Evolutionary conservation across 1,140 invertebrate genomes (phyloP).

Genomic region (Thereuonema tuberculata): DNA sequence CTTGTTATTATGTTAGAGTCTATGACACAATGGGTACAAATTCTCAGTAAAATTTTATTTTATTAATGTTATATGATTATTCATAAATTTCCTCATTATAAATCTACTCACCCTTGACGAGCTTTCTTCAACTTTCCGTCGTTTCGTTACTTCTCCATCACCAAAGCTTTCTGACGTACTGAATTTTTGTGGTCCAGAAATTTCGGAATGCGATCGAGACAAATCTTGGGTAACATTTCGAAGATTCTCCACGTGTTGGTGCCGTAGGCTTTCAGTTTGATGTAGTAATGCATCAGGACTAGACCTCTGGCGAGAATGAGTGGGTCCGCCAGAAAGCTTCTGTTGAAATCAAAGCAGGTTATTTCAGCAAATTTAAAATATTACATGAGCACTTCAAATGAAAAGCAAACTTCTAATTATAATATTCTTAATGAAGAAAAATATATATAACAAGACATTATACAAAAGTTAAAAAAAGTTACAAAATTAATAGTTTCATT

Average conservation of each 20-base stretch:
- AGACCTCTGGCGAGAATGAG: conserved; percentile 21
- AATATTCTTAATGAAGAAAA: too few species aligned
- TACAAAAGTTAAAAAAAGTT: too few species aligned
- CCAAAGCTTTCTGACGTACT: conserved; percentile 1
- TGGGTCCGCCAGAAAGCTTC: conserved; percentile 1
- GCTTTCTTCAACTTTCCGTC: neutral
- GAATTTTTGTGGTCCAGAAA: neutral
- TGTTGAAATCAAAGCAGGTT: too few species aligned
- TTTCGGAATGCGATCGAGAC: conserved; percentile 10
- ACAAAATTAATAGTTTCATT: too few species aligned
- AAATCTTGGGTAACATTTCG: conserved; percentile 6
- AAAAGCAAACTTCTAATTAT: too few species aligned
- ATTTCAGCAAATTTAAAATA: too few species aligned
- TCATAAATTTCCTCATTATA: neutral
- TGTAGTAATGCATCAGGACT: conserved; percentile 19
- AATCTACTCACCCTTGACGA: neutral
- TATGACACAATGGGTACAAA: neutral
- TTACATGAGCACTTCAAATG: too few species aligned
- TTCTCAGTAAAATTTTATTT: neutral
- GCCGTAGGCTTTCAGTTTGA: conserved; percentile 14
- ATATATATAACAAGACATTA: too few species aligned
- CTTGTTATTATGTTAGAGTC: too few species aligned
- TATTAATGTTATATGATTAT: neutral
- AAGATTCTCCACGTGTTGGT: conserved; percentile 2
- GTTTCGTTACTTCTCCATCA: neutral